Conservation (phyloP, 2,888 invertebrate species). For the Liodrosophila aerea region DNA sequence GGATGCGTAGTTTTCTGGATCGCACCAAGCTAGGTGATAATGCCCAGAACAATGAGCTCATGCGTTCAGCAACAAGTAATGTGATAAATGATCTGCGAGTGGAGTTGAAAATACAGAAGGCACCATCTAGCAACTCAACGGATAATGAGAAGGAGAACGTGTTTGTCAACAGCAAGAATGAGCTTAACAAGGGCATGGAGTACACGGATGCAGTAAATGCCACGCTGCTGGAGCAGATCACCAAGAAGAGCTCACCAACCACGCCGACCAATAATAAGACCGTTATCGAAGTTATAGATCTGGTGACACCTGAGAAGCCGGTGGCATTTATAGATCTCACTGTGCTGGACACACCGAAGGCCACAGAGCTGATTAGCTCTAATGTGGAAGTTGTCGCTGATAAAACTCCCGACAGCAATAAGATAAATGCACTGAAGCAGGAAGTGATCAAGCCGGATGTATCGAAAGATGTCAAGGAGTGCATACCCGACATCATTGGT, state of each 20-base stretch:
- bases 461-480: conserved; percentile 79
- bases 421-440: conserved; percentile 74
- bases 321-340: conserved; percentile 78
- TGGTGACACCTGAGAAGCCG: conserved; percentile 80
- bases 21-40: conserved; percentile 76
- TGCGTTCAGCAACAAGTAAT: conserved; percentile 74
- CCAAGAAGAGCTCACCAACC: conserved; percentile 66
- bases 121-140: conserved; percentile 72
- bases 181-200: conserved; percentile 81
- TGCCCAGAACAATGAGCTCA: conserved; percentile 62
- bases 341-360: conserved; percentile 70
- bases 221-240: conserved; percentile 77
- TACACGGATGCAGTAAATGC: conserved; percentile 81
- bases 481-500: conserved; percentile 81
- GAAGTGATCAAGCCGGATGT: conserved; percentile 78
- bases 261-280: conserved; percentile 75
- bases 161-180: conserved; percentile 81
- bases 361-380: conserved; percentile 58
- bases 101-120: conserved; percentile 80
- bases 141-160: conserved; percentile 82
- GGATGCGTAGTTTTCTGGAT: conserved; percentile 88
- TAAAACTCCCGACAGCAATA: conserved; percentile 70
- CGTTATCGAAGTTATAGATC: conserved; percentile 81
- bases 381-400: conserved; percentile 41
- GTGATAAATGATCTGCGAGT: conserved; percentile 80